Percentiles rank a stretch among this genome's conserved stretches.
Evolutionary conservation across 2,797 vertebrate species (phyloP).

Genomic region (Lophotriccus pileatus): DNA sequence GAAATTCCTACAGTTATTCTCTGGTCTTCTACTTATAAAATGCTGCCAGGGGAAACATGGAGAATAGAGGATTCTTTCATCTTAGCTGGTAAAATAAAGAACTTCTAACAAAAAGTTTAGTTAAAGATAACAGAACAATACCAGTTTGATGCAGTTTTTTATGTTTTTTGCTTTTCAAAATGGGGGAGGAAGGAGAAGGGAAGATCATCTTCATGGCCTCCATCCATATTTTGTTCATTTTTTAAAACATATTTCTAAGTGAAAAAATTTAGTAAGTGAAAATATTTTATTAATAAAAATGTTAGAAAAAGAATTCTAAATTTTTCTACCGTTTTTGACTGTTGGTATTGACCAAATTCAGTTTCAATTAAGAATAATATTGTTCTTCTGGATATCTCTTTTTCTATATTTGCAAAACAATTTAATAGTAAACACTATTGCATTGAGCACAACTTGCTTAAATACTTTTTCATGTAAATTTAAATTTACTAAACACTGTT

Average conservation of each 20-base stretch:
- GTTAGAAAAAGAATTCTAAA: not conserved
- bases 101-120: not conserved
- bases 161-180: not conserved
- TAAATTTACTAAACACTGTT: not conserved
- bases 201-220: not conserved
- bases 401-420: not conserved
- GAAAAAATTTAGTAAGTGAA: too few species aligned
- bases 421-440: not conserved
- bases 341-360: not conserved
- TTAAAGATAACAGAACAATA: not conserved
- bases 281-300: not conserved
- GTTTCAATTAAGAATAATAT: not conserved
- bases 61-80: not conserved
- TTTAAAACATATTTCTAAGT: not conserved
- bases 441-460: not conserved
- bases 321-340: not conserved
- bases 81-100: not conserved
- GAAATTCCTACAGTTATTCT: not conserved
- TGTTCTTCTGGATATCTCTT: not conserved
- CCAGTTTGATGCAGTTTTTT: not conserved
- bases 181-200: rapidly evolving
- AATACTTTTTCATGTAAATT: not conserved
- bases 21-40: not conserved
- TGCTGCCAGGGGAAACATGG: not conserved
- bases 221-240: not conserved